Base-by-base conservation (phyloP, 2,888 invertebrate species). In the Platerodrilus igneus region DNA sequence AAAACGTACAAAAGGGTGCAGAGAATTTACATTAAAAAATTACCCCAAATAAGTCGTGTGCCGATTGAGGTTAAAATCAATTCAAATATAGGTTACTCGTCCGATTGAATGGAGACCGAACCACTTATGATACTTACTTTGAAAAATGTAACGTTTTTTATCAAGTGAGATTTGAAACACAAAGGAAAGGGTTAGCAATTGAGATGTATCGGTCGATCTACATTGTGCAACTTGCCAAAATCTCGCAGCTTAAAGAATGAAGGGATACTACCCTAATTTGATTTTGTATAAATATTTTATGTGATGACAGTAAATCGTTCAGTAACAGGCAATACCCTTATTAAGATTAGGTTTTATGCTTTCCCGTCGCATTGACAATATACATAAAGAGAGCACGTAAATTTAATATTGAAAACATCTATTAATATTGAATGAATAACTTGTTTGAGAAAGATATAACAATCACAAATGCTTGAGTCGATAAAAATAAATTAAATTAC, bases 81-180 rank as follows among this genome's bases (percentile, higher is more conserved):
- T 47, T 37, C 43, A 40, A 40, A 47, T 47, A 43, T 47, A 37
- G 47, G 47, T 47, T 47, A 47, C 35, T 37, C 22, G 34, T 37
- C 30, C 37, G 16, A 39, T 33, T 16, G 25, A 38, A 42, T 25
- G 34, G 43, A 40, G 40, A 21, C 26, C 31, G 11, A 10, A 25
- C 47, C 40, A 47, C 47, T 47, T 47, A 47, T 47, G 47, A 47
- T 43, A 37, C 40, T 43, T 47, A 43, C 30, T 43, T 45, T 41
- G 37, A 36, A 32, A 39, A 45, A 39, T n/a, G n/a, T 41, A 33
- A 45, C 41, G 41, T 39, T 39, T 41, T 44, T 45, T 44, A 36
- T 32, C 26, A 48, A 37, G 44, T 38, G 44, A 30, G 45, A 41
- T 37, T 45, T 41, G n/a, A 26, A 15, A 13, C 23, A 39, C 40